Evolutionary conservation across 2,888 invertebrate genomes (phyloP), one percentile per base, ranked within the genome.

Genomic region (Drosophila neotestacea): DNA sequence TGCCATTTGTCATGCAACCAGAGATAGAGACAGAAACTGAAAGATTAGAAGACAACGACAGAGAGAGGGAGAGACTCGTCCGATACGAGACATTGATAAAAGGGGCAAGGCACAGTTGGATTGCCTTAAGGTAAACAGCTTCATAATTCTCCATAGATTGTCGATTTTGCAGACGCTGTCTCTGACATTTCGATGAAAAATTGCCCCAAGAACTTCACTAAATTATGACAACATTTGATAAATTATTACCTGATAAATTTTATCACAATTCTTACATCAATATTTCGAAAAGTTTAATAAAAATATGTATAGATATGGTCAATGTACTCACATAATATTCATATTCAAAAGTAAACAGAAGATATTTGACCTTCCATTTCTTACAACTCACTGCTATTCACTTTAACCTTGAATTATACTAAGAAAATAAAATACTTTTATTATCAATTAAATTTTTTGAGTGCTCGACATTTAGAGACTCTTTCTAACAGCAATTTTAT

Each of bases 1-100:
- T 56, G 73, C 59, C 89, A 86, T 88, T 86, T 88, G 76, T 85
- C 84, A 88, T 83, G 61, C 72, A 63, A 46, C 51, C 54, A 63
- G 62, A 34, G 36, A 44, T 34, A 61, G 38, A 27, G 30, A 39
- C 38, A 46, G 11, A 42, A 11, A 39, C 39, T 16, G 58, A 1
- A 4, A 7, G 48, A 39, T n/a, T 9, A 42, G 34, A 11, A 58
- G 47, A 46, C 32, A 56, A 42, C 44, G 11, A 41, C 13, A 60
- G 27, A 36, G 34, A 41, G 13, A 41, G 63, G 16, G 39, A 16
- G 58, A 41, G 5, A 30, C 41, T 41, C 9, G 27, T 9, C 6
- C 38, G 47, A 58, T 58, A n/a, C 7, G 16, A 72, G 41, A 47
- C 48, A 41, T 16, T 36, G 41, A 32, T 32, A 59, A 59, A 59